Conservation (phyloP, 2,888 invertebrate species). For the Gymnoscelis rufifasciata region DNA sequence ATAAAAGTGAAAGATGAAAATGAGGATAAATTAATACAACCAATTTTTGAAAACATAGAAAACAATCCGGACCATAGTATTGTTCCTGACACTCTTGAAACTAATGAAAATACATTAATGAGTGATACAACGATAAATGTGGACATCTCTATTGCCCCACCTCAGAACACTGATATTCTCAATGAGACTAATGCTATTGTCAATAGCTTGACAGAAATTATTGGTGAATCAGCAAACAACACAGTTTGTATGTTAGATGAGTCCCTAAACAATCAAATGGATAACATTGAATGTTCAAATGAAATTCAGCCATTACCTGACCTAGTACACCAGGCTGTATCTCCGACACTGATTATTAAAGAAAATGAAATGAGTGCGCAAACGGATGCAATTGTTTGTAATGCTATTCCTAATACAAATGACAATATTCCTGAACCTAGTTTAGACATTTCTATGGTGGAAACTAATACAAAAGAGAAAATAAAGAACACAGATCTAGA, state of each 20-base stretch:
- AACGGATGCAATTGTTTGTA: background rate
- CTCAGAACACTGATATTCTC: too few species aligned
- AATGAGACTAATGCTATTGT: conserved; percentile 14
- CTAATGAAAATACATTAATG: background rate
- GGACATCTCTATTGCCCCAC: background rate
- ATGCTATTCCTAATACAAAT: too few species aligned
- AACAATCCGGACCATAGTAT: too few species aligned
- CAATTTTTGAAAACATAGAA: background rate
- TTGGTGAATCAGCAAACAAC: conserved; percentile 10
- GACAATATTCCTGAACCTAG: too few species aligned
- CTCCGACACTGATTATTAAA: background rate
- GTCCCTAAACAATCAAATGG: conserved; percentile 17
- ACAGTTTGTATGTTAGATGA: background rate
- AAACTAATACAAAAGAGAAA: too few species aligned
- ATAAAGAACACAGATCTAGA: too few species aligned
- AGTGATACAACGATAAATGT: too few species aligned
- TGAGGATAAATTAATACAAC: background rate
- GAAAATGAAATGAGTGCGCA: background rate
- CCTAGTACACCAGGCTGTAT: conserved; percentile 32
- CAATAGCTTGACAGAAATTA: conserved; percentile 12
- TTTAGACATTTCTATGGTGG: too few species aligned
- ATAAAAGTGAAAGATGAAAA: background rate
- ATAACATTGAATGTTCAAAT: conserved; percentile 29
- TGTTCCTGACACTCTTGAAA: background rate
- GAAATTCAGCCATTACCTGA: conserved; percentile 32